phyloP scores from a whole-genome alignment of 2,113 vertebrate genomes.

The Machaerirhynchus nigripectus region DNA sequence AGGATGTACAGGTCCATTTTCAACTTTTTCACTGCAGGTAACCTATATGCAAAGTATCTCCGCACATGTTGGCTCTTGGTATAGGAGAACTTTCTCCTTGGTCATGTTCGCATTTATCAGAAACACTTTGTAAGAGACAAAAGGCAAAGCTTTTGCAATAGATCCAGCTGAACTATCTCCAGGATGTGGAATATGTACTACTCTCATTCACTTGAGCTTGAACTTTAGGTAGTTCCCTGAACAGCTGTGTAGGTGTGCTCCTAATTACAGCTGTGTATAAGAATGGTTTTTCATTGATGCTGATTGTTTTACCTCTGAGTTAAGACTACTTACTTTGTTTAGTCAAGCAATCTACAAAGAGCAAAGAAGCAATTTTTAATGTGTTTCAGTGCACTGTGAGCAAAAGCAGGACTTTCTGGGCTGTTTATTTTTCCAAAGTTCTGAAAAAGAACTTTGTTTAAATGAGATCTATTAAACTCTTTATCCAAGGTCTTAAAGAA shows the following conservation, averaged over 20 bases:
- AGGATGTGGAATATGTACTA: neutral
- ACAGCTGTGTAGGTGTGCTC: neutral
- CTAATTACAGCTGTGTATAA: neutral
- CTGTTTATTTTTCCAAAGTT: neutral
- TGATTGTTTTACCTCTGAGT: neutral
- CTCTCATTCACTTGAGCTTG: neutral
- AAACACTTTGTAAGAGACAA: neutral
- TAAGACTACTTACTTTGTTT: neutral
- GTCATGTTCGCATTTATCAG: neutral
- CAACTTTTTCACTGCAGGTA: neutral
- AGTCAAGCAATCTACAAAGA: neutral
- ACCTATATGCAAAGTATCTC: neutral
- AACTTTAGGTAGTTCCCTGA: neutral
- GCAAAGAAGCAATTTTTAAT: neutral
- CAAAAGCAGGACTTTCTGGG: neutral
- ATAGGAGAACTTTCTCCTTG: neutral
- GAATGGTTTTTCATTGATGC: neutral
- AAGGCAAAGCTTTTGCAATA: neutral
- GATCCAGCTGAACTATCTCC: neutral
- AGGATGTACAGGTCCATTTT: neutral
- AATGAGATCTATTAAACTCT: neutral
- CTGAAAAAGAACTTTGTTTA: neutral
- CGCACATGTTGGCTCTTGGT: neutral
- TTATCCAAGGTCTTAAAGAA: neutral
- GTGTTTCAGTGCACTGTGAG: neutral